Percentiles rank a stretch among this genome's conserved stretches.
Conservation (phyloP, 2,797 vertebrate genomes). For the Sebastes kiyomatsui region DNA sequence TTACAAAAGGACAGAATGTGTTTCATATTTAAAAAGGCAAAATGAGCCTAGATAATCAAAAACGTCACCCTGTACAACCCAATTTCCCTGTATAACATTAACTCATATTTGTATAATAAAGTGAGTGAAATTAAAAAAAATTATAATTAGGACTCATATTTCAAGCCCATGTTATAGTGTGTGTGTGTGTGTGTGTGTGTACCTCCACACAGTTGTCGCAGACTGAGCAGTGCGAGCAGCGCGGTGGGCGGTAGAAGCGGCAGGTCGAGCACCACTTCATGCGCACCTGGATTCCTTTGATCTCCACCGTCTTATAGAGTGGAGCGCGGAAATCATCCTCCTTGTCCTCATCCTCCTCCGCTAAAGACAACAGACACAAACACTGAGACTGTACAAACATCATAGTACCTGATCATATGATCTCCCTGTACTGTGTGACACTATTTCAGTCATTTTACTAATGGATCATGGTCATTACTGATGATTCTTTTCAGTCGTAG, state of each 20-base stretch:
- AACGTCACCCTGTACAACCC: not conserved
- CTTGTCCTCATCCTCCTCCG: conserved; percentile 98
- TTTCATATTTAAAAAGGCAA: not conserved
- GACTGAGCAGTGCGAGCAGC: conserved; percentile 98
- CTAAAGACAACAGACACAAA: conserved; percentile 69
- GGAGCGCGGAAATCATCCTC: conserved; percentile 98
- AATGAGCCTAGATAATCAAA: not conserved
- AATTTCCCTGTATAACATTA: not conserved
- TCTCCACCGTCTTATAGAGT: conserved; percentile 97
- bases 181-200: conserved; percentile 14
- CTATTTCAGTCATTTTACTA: not conserved
- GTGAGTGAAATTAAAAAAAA: not conserved
- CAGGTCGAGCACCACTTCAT: conserved; percentile 99
- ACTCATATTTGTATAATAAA: not conserved
- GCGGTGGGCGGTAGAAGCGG: conserved; percentile 96
- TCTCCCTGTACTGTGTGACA: not conserved
- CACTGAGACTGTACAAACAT: not conserved
- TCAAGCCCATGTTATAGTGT: not conserved
- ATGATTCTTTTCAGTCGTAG: not conserved
- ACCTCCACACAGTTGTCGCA: conserved; percentile 99
- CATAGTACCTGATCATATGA: not conserved
- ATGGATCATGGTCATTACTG: no score
- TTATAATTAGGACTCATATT: not conserved
- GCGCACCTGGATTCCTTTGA: conserved; percentile 96
- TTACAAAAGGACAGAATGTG: not conserved